A percentile compares a stretch with the other conserved stretches of the same genome.
phyloP scores from a whole-genome alignment of 1,140 invertebrate species.

The Aphaenogaster ashmeadi region DNA sequence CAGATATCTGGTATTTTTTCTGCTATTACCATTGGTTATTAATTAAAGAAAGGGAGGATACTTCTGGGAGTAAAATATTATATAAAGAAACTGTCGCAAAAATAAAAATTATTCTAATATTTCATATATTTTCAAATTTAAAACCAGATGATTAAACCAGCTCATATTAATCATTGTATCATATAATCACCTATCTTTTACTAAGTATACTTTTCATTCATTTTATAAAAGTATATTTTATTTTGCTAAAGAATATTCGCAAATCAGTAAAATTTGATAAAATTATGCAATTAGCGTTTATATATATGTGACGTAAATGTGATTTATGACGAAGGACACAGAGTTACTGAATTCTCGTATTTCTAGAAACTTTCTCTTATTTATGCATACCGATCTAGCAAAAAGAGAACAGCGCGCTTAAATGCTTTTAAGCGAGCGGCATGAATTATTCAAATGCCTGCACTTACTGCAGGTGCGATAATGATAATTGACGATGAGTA shows the following conservation, averaged over 20 bases:
- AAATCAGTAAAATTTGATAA: slow-evolving; percentile 6
- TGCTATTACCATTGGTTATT: background rate
- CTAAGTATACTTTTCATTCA: background rate
- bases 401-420: slow-evolving; percentile 43
- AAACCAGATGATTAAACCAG: background rate
- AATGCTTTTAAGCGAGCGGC: slow-evolving; percentile 53
- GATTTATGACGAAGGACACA: slow-evolving; percentile 63
- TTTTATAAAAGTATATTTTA: slow-evolving; percentile 12
- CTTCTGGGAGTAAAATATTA: background rate
- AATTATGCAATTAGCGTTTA: slow-evolving; percentile 26
- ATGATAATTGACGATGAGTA: slow-evolving; percentile 71
- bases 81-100: background rate
- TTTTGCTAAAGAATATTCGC: background rate
- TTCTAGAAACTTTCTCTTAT: slow-evolving; percentile 51
- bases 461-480: slow-evolving; percentile 62
- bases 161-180: background rate
- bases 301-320: slow-evolving; percentile 21
- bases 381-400: slow-evolving; percentile 43
- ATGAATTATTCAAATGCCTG: slow-evolving; percentile 74
- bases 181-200: background rate
- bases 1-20: background rate
- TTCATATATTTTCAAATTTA: background rate
- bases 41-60: background rate
- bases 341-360: slow-evolving; percentile 34
- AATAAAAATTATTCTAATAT: background rate